Base-by-base conservation (phyloP, 2,888 invertebrate genomes). In the Caenorhabditis imperialis region DNA sequence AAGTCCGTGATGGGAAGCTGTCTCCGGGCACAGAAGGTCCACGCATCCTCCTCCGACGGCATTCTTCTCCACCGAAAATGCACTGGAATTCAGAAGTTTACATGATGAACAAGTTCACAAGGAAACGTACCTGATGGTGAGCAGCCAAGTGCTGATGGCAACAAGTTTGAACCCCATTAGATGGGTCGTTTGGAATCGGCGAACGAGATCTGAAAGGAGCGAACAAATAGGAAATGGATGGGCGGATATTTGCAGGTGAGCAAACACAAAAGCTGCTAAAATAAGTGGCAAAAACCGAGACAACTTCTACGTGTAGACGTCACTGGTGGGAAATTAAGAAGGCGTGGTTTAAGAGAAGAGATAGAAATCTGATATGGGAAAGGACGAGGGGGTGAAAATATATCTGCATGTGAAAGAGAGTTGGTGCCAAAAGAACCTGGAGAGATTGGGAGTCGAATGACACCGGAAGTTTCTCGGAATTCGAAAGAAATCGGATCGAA, bases 21-120 rank as follows among this genome's bases (percentile, higher is more conserved):
- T 75, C 4, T 73, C 65, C 3, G 82, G 82, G 38, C 82, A 82
- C 33, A 78, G 77, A 37, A 82, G 62, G 25, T 82, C 79, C 12
- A 81, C 35, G 54, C 82, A 82, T 30, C 77, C 69, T 12, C 74
- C 58, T 18, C 69, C 70, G 18, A 55, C 38, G 4, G 77, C 55
- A 45, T 79, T 76, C 48, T 80, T 74, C 42, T 75, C 77, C 14
- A 82, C 65, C 10, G 70, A 70, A 35, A 78, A 61, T 30, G 77
- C 58, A 44, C 77, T 80, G 69, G 48, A 76, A 72, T 10, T 18
- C n/a, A 22, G 40, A 8, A 20, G 37, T 22, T 37, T 5, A 44
- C 5, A n/a, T 30, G 7, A 4, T 12, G 16, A 18, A 8, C 8
- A 8, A 27, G 27, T 3, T 27, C 18, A 16, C n/a, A 50, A 16